Conservation (phyloP, 1,140 invertebrate genomes). For the Nephila pilipes region DNA sequence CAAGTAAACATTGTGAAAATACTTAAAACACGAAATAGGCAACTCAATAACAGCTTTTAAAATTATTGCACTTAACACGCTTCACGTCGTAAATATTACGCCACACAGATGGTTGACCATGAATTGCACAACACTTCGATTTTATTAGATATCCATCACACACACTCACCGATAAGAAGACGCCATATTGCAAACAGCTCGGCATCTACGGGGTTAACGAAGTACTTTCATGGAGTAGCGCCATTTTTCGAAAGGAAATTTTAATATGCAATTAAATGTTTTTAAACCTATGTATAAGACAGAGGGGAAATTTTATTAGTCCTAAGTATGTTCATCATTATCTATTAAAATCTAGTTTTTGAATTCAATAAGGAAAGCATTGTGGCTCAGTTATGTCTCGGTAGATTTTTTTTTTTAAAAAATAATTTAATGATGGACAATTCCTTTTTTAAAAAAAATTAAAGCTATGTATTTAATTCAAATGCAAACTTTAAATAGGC, state of each 20-base stretch:
- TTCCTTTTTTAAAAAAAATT: no score
- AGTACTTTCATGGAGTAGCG: conserved; percentile 69
- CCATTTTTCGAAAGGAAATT: conserved; percentile 71
- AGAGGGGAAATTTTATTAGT: no score
- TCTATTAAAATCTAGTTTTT: no score
- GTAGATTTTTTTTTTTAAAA: no score
- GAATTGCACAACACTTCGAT: not conserved
- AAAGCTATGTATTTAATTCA: no score
- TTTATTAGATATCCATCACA: conserved; percentile 11
- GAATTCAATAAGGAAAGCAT: no score
- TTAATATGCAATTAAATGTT: not conserved
- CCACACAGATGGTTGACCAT: not conserved
- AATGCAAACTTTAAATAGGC: no score
- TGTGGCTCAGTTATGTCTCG: no score
- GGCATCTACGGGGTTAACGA: conserved; percentile 71
- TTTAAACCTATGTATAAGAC: not conserved
- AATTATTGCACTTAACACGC: conserved; percentile 26
- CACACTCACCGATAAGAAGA: conserved; percentile 56
- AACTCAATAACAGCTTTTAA: not conserved
- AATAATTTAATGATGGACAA: no score
- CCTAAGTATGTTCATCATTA: no score
- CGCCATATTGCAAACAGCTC: conserved; percentile 72
- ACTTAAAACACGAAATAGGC: not conserved
- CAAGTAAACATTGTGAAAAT: conserved; percentile 13
- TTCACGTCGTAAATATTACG: no score